Evolutionary conservation across 1,140 invertebrate genomes (phyloP).

Genomic region (Coptotermes formosanus): DNA sequence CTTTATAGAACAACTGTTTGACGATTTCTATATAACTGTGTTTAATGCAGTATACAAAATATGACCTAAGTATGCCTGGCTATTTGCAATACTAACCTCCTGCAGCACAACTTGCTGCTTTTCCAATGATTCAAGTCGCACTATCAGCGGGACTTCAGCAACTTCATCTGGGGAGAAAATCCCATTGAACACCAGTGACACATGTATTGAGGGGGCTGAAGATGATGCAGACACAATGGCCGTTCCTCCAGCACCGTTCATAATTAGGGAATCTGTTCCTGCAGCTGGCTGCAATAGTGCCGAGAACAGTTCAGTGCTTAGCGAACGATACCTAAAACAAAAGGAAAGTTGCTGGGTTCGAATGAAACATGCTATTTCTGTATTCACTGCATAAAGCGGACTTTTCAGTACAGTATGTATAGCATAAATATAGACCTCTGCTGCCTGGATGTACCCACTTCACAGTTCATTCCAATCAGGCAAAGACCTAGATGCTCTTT

Average conservation of each 20-base stretch:
- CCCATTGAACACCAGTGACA: constrained; percentile 80
- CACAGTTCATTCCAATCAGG: no score
- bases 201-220: constrained; percentile 73
- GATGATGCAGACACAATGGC: constrained; percentile 78
- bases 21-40: no score
- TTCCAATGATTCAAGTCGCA: constrained; percentile 67
- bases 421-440: no score
- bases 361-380: no score
- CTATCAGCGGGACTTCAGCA: constrained; percentile 63
- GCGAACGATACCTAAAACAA: constrained; percentile 47
- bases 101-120: constrained; percentile 69
- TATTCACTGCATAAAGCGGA: no score
- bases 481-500: no score
- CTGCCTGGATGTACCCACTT: no score
- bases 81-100: constrained; percentile 53
- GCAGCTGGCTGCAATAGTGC: constrained; percentile 69
- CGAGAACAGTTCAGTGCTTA: constrained; percentile 80
- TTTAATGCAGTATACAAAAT: not conserved
- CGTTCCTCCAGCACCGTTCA: constrained; percentile 72
- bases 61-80: not conserved
- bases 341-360: no score
- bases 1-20: no score
- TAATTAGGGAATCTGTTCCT: constrained; percentile 46
- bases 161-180: constrained; percentile 66
- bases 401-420: no score